Evolutionary conservation across 2,113 vertebrate genomes (phyloP).

Genomic region (Diadophis punctatus): DNA sequence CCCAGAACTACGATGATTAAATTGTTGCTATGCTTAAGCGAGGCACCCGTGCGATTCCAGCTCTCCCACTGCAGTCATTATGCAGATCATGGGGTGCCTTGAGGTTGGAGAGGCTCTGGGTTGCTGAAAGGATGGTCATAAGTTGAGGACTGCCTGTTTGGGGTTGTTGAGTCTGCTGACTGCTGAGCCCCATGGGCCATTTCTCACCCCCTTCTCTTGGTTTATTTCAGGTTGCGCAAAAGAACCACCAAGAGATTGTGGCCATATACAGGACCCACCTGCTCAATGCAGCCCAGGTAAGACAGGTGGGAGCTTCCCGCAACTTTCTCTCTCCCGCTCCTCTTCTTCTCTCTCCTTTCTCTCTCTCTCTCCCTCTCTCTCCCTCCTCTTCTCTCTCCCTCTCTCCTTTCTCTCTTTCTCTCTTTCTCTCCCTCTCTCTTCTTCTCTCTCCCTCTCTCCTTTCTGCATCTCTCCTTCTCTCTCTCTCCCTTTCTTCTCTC

Average conservation of each 20-base stretch:
- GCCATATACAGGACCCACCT: constrained; percentile 65
- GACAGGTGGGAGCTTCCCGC: neutral
- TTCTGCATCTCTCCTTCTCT: neutral
- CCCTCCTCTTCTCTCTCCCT: rapidly evolving
- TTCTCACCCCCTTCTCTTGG: neutral
- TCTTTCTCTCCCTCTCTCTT: rapidly evolving
- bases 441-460: rapidly evolving
- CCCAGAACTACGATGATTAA: too few relatives aligned
- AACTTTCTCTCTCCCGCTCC: neutral
- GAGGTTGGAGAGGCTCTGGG: too few relatives aligned
- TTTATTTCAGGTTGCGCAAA: constrained; percentile 60
- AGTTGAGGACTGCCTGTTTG: neutral
- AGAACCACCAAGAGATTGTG: constrained; percentile 64
- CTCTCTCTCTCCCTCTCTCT: too few relatives aligned
- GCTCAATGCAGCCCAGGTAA: constrained; percentile 68
- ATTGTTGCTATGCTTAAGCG: too few relatives aligned
- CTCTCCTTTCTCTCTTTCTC: too few relatives aligned
- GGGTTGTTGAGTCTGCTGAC: too few relatives aligned
- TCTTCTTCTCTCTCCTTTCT: rapidly evolving
- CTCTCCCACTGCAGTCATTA: too few relatives aligned
- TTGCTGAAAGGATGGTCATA: too few relatives aligned
- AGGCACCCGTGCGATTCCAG: too few relatives aligned
- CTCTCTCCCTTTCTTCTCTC: too few relatives aligned
- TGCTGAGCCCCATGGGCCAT: neutral
- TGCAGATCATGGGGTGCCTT: too few relatives aligned